A percentile compares a stretch with the other conserved stretches of the same genome.
phyloP scores from a whole-genome alignment of 1,140 invertebrate species.

The Manduca sexta region DNA sequence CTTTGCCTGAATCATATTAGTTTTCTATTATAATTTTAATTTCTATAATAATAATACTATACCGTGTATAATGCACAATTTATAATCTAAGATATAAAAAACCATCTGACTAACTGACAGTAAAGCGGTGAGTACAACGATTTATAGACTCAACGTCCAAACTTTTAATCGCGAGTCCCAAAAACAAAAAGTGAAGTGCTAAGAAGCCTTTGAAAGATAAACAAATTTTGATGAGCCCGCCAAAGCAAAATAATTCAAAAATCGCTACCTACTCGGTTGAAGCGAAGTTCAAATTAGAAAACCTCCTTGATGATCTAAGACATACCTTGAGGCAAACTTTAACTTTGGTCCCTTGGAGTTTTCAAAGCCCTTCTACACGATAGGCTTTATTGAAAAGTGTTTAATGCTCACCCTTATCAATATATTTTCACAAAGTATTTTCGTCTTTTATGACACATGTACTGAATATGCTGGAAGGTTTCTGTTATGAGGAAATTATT shows the following conservation, averaged over 20 bases:
- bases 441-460: conserved; percentile 15
- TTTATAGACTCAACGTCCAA: background rate
- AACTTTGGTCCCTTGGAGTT: conserved; percentile 55
- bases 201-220: conserved; percentile 39
- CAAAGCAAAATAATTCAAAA: conserved; percentile 55
- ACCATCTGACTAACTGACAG: no score
- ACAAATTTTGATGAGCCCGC: conserved; percentile 49
- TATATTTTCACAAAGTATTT: conserved; percentile 24
- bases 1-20: no score
- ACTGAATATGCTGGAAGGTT: background rate
- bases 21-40: no score
- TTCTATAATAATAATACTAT: no score
- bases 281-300: conserved; percentile 64
- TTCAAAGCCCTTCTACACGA: conserved; percentile 30
- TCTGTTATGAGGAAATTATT: background rate
- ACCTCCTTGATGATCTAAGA: conserved; percentile 54
- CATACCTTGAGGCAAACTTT: conserved; percentile 50
- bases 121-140: background rate
- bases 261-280: conserved; percentile 39
- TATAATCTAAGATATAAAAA: no score
- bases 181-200: background rate
- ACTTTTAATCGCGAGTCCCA: background rate
- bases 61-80: no score
- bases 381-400: conserved; percentile 32
- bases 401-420: conserved; percentile 36